Evolutionary conservation across 1,140 invertebrate genomes (phyloP), one percentile per base, ranked within the genome.

Genomic region (Probaryconus sp.): DNA sequence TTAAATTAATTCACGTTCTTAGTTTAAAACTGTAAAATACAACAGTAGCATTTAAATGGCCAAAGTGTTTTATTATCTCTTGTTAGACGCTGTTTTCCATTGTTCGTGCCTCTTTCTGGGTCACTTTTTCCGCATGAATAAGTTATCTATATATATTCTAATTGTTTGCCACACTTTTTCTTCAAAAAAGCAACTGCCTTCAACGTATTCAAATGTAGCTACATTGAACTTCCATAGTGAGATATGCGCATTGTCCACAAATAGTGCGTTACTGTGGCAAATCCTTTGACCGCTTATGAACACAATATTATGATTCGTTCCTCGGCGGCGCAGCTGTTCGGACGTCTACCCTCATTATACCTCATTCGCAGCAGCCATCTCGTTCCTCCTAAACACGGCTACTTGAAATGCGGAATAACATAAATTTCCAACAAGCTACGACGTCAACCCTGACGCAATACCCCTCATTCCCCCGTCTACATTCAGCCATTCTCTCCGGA

Each of bases 231-330:
- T 17, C 40, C 10, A n/a, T 28, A 13, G 14, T 13, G 13, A 11
- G 14, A 21, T 43, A 51, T 60, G 21, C 42, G 55, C 65, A 60
- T 69, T 69, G 65, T 69, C 30, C 28, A 45, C 55, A 69, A 60
- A 43, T 69, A 30, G 55, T 60, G 65, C 65, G 65, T 60, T 60
- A 60, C 65, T 56, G 65, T 60, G 45, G 43, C 65, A 51, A 69
- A 69, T 69, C 53, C 65, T 69, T 60, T 69, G 65, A 51, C 55
- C 65, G 55, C 47, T 60, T 38, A 33, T 45, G 53, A 35, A 45
- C 65, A 56, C 65, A 60, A 60, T 60, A 60, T 60, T 43, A 37
- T 51, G 55, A 69, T 69, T 68, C 65, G 65, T 60, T 69, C 45
- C 47, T 16, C 13, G 35, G 11, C 33, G 20, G 38, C 43, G 31